Conservation (phyloP, 1,140 invertebrate genomes). For the Parapsyche elsis region DNA sequence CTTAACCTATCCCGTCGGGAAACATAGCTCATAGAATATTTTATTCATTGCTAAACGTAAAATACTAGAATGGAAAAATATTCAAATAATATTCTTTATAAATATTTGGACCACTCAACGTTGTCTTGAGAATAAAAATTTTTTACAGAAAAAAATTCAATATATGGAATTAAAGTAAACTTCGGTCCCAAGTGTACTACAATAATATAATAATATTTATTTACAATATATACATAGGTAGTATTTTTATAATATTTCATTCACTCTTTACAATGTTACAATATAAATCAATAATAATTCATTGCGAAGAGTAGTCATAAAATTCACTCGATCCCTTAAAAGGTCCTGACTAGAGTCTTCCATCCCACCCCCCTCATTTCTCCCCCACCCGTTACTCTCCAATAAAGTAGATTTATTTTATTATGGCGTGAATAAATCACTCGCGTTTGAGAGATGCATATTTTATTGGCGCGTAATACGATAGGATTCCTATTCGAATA, state of each 20-base stretch:
- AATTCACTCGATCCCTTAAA: background rate
- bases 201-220: too few species aligned
- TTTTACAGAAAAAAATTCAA: too few species aligned
- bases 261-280: too few species aligned
- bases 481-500: conserved; percentile 30
- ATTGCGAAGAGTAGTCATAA: conserved; percentile 3
- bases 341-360: background rate
- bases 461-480: conserved; percentile 33
- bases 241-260: too few species aligned
- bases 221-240: too few species aligned
- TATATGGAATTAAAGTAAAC: too few species aligned
- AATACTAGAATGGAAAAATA: too few species aligned
- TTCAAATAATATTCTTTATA: too few species aligned
- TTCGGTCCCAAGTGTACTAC: too few species aligned
- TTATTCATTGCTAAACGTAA: background rate
- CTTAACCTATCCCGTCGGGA: background rate
- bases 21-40: background rate
- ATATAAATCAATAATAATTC: background rate
- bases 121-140: too few species aligned
- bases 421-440: conserved; percentile 33
- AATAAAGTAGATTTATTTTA: conserved; percentile 32
- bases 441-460: conserved; percentile 31
- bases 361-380: background rate
- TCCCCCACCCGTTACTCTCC: background rate
- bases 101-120: too few species aligned